A percentile compares a stretch with the other conserved stretches of the same genome.
Evolutionary conservation across 2,797 vertebrate species (phyloP).

Genomic region (Myoxocephalus aenaeus): DNA sequence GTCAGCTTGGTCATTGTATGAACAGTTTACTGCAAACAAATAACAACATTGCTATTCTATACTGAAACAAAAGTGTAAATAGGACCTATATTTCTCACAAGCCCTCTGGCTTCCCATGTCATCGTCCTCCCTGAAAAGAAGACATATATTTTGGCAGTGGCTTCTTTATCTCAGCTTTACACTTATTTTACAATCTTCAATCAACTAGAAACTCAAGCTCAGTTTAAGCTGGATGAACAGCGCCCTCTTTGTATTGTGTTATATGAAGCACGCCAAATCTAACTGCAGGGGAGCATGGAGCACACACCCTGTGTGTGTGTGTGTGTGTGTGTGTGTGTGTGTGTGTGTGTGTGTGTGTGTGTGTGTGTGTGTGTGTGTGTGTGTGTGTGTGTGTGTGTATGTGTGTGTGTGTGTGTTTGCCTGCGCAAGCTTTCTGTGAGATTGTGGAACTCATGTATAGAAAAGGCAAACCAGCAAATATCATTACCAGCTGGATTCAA

Average conservation of each 20-base stretch:
- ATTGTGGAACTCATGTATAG: conserved; percentile 26
- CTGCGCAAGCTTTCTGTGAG: neutral
- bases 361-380: conserved; percentile 14
- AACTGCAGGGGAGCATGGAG: neutral
- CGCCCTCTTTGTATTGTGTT: conserved; percentile 30
- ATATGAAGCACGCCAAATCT: conserved; percentile 14
- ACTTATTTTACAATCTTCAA: conserved; percentile 10
- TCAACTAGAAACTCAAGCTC: neutral
- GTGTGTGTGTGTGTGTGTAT: neutral
- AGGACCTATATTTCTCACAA: neutral
- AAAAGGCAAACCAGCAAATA: conserved; percentile 54
- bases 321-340: neutral
- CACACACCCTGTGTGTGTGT: neutral
- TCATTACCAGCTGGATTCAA: conserved; percentile 56
- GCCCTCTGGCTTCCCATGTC: no score
- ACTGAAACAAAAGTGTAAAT: neutral
- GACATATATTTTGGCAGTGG: neutral
- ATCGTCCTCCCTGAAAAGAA: neutral
- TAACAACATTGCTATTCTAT: neutral
- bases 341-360: neutral
- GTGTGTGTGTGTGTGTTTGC: neutral
- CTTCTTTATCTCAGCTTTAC: neutral
- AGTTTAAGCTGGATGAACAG: conserved; percentile 22
- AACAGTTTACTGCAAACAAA: neutral
- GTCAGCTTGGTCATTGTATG: neutral